Evolutionary conservation across 2,797 vertebrate species (phyloP).

Genomic region (Scyliorhinus canicula): DNA sequence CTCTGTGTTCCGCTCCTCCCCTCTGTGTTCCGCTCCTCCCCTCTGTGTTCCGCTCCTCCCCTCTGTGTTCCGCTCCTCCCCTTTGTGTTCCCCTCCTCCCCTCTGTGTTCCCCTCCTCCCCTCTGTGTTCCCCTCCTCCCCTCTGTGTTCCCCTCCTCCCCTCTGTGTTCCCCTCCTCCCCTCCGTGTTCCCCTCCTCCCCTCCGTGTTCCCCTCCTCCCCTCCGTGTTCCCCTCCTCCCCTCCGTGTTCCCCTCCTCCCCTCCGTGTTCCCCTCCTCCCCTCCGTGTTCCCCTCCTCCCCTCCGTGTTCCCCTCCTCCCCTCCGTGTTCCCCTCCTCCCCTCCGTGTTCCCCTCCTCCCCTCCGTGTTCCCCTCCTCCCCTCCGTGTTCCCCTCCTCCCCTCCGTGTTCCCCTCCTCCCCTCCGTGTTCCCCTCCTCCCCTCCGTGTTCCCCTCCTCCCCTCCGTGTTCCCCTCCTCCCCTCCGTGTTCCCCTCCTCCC

Average conservation of each 20-base stretch:
- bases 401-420: conserved; percentile 42
- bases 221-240: conserved; percentile 48
- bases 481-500: no score
- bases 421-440: background rate
- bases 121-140: conserved; percentile 64
- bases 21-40: background rate
- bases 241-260: conserved; percentile 57
- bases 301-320: conserved; percentile 61
- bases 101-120: conserved; percentile 52
- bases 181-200: conserved; percentile 53
- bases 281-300: conserved; percentile 60
- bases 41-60: background rate
- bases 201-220: conserved; percentile 47
- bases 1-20: no score
- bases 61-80: no score
- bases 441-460: no score
- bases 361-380: conserved; percentile 69
- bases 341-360: conserved; percentile 56
- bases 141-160: conserved; percentile 65
- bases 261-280: conserved; percentile 57
- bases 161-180: conserved; percentile 56
- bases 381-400: conserved; percentile 75
- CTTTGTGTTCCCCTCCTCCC: conserved; percentile 45
- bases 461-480: no score
- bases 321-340: conserved; percentile 58